These are phyloP conservation scores for Oscheius sp. DNA, from an alignment of 2,888 invertebrate genomes.

Conservation along the genomic window DNA sequence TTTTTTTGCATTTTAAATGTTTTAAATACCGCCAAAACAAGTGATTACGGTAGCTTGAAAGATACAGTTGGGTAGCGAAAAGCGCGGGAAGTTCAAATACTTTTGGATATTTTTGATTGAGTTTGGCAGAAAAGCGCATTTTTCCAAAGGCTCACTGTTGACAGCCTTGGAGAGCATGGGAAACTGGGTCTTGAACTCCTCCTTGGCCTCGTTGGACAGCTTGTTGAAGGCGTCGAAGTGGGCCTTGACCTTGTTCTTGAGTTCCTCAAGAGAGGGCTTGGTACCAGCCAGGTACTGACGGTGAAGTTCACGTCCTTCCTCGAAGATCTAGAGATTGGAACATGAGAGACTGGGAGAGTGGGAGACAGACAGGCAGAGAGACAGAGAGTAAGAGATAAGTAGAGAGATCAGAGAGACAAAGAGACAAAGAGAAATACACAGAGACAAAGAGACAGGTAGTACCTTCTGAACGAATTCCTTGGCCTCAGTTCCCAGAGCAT, in stretches of 20 bases:
- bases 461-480: conserved; percentile 66
- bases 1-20: background rate
- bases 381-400: background rate
- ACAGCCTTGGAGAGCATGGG: conserved; percentile 67
- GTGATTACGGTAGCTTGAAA: too few relatives aligned
- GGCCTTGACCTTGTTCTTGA: conserved; percentile 53
- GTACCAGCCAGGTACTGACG: conserved; percentile 61
- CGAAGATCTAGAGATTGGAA: conserved; percentile 48
- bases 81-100: too few relatives aligned
- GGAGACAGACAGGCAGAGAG: background rate
- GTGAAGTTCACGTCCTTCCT: conserved; percentile 64
- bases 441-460: background rate
- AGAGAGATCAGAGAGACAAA: background rate
- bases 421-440: background rate
- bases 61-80: too few relatives aligned
- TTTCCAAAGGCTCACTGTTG: conserved; percentile 15
- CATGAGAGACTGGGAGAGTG: background rate
- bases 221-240: conserved; percentile 59
- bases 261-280: conserved; percentile 64
- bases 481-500: conserved; percentile 64
- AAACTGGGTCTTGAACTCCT: conserved; percentile 60
- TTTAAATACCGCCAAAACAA: too few relatives aligned
- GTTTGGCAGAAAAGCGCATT: background rate
- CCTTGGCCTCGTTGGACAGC: conserved; percentile 65
- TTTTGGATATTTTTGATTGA: background rate